Base-by-base conservation (phyloP, 2,888 invertebrate genomes). In the Hyposoter didymator region DNA sequence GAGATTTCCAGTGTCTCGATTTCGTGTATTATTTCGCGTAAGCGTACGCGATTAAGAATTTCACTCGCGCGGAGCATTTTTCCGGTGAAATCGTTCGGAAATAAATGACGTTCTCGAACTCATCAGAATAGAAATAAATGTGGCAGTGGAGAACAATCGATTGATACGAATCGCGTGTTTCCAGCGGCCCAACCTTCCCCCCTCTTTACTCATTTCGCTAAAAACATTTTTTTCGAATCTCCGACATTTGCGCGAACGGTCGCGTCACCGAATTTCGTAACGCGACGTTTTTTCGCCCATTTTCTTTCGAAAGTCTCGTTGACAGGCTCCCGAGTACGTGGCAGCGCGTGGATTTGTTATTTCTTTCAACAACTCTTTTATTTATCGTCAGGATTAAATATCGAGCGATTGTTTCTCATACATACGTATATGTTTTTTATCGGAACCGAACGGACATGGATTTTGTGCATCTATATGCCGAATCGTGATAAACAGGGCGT, bases 401-500 rank as follows among this genome's bases (percentile, higher is more conserved):
- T 49, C 32, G 10, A 7, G n/a, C 49, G n/a, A n/a, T 32, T 32
- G 49, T 17, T 32, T 35, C 39, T 66, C 22, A 19, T 47, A 28
- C 19, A 14, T 7, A 19, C 43, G 39, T 19, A 8, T 35, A 12
- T 43, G 10, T 6, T 35, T 32, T 43, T 59, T 12, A 28, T 14
- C 28, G 1, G 12, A 28, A 1, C 28, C 28, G 14, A 14, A 28
- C 59, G 22, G 12, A 35, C 67, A 67, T 43, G 67, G 14, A 19
- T 62, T 55, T 8, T 5, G 22, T 55, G n/a, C 7, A n/a, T 35
- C 17, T 66, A 22, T 45, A 67, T 67, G 12, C 43, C 19, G 19
- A 12, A 17, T 35, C 3, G 67, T 12, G 19, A 22, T 67, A 67
- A 67, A 67, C 67, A 67, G 67, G 67, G 67, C 67, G 67, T 67